Evolutionary conservation across 2,888 invertebrate species (phyloP).

Genomic region (Drosophila subsilvestris): DNA sequence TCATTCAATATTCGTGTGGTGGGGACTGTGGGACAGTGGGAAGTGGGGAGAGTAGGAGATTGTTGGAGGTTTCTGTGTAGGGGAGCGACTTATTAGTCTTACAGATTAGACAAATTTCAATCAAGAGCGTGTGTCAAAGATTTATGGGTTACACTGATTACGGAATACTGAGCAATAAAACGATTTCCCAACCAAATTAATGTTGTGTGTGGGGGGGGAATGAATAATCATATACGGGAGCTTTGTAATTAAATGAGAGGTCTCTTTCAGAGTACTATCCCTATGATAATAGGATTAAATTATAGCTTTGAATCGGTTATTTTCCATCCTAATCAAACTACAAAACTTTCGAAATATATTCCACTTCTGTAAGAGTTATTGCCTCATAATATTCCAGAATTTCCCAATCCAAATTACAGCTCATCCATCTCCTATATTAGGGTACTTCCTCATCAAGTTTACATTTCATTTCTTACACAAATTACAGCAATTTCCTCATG

Average conservation of each 20-base stretch:
- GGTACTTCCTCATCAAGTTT: not conserved
- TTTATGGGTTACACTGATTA: slow-evolving; percentile 18
- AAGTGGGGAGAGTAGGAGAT: no score
- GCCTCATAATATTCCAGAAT: not conserved
- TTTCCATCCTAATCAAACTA: no score
- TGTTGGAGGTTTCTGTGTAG: not conserved
- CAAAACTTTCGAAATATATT: no score
- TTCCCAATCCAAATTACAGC: not conserved
- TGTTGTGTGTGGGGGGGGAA: not conserved
- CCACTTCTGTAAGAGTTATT: not conserved
- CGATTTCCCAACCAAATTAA: not conserved
- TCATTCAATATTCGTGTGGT: slow-evolving; percentile 16
- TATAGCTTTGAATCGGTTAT: not conserved
- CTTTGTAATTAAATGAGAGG: not conserved
- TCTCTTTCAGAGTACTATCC: not conserved
- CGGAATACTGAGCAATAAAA: slow-evolving; percentile 2
- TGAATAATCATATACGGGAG: not conserved
- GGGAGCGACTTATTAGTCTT: slow-evolving; percentile 10
- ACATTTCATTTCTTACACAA: not conserved
- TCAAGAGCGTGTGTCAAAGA: slow-evolving; percentile 21
- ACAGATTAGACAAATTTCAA: slow-evolving; percentile 31
- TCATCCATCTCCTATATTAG: not conserved
- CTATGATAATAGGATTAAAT: not conserved
- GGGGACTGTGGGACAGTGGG: not conserved
- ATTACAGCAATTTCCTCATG: not conserved